phyloP scores from a whole-genome alignment of 2,113 vertebrate genomes.

The Carettochelys insculpta region DNA sequence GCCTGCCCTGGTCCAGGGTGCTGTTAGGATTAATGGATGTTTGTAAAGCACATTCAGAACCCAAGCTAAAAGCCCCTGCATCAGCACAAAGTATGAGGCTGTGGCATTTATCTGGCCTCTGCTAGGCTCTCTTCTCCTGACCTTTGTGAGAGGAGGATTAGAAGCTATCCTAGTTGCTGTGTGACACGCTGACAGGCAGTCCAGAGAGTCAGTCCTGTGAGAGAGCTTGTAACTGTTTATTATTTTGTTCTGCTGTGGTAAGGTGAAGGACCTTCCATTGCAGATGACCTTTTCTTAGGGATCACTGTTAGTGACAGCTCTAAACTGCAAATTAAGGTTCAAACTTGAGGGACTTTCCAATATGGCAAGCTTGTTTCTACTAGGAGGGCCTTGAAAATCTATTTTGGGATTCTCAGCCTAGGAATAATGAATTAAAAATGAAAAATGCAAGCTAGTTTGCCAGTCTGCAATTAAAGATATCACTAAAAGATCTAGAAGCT shows the following conservation, averaged over 20 bases:
- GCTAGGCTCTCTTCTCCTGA: neutral
- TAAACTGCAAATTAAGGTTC: neutral
- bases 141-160: neutral
- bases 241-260: neutral
- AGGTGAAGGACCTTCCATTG: neutral
- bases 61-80: neutral
- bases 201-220: neutral
- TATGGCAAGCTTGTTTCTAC: neutral
- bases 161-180: neutral
- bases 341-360: neutral
- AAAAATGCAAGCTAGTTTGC: neutral
- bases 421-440: neutral
- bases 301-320: neutral
- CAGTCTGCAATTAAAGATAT: neutral
- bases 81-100: neutral
- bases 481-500: neutral
- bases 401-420: neutral
- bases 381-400: neutral
- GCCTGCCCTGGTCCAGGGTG: neutral
- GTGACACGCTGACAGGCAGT: accelerated
- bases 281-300: neutral
- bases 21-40: neutral
- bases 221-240: neutral
- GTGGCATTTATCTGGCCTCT: neutral
- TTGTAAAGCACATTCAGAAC: neutral